Conservation (phyloP, 2,797 vertebrate species). For the Acestrorhynchus altus region DNA sequence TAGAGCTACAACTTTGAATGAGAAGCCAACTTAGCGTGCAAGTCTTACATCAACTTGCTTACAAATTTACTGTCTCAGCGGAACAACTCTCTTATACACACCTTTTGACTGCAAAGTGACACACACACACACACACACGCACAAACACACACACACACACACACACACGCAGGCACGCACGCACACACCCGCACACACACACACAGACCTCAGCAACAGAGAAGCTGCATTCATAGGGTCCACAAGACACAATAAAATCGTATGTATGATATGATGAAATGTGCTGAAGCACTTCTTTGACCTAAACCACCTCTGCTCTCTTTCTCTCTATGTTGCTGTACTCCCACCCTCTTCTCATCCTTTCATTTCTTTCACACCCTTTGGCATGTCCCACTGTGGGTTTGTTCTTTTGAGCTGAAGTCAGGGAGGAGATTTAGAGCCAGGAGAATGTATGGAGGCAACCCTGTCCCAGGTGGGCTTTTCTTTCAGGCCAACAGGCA, state of each 20-base stretch:
- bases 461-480: constrained; percentile 70
- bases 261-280: constrained; percentile 29
- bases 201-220: neutral
- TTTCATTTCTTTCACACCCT: neutral
- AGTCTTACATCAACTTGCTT: too few species aligned
- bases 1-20: too few species aligned
- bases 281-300: constrained; percentile 10
- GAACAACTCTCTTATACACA: too few species aligned
- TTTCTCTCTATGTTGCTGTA: neutral
- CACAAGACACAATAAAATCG: neutral
- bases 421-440: constrained; percentile 76
- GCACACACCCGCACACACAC: constrained; percentile 3
- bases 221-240: constrained; percentile 17
- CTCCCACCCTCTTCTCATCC: constrained; percentile 24
- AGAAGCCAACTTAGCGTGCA: too few species aligned
- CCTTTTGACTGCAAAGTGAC: neutral
- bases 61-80: too few species aligned
- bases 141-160: neutral
- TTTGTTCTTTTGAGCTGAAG: constrained; percentile 70
- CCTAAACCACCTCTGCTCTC: constrained; percentile 23
- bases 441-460: constrained; percentile 71
- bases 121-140: neutral
- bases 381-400: constrained; percentile 17
- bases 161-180: neutral
- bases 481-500: constrained; percentile 67